Evolutionary conservation across 2,888 invertebrate genomes (phyloP).

Genomic region (Yponomeuta cagnagella): DNA sequence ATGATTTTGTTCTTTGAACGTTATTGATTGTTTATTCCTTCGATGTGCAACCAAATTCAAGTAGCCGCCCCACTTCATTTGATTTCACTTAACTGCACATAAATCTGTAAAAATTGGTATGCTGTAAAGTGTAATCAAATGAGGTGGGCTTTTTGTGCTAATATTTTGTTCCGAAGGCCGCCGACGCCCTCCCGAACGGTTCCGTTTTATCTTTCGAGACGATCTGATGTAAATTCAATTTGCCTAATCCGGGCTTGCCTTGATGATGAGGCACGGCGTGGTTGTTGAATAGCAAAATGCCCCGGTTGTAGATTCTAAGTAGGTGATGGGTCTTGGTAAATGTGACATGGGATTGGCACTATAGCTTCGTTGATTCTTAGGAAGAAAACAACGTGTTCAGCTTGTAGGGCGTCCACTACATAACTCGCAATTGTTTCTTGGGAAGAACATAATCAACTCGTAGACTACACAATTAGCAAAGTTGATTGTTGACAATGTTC

Average conservation of each 20-base stretch:
- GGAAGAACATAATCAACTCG: no score
- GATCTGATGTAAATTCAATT: slow-evolving; percentile 51
- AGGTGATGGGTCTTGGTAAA: not conserved
- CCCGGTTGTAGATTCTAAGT: not conserved
- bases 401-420: no score
- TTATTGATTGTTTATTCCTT: no score
- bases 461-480: no score
- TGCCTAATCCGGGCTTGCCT: slow-evolving; percentile 19
- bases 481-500: no score
- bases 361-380: not conserved
- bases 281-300: not conserved
- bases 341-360: not conserved
- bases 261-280: not conserved
- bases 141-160: not conserved
- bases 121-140: no score
- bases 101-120: no score
- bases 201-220: slow-evolving; percentile 36
- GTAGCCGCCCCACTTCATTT: no score
- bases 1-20: no score
- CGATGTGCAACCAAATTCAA: no score
- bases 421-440: no score
- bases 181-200: not conserved
- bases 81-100: no score
- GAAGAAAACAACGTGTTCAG: not conserved
- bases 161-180: not conserved